Conservation (phyloP, 2,113 vertebrate species). For the Gymnarchus niloticus region DNA sequence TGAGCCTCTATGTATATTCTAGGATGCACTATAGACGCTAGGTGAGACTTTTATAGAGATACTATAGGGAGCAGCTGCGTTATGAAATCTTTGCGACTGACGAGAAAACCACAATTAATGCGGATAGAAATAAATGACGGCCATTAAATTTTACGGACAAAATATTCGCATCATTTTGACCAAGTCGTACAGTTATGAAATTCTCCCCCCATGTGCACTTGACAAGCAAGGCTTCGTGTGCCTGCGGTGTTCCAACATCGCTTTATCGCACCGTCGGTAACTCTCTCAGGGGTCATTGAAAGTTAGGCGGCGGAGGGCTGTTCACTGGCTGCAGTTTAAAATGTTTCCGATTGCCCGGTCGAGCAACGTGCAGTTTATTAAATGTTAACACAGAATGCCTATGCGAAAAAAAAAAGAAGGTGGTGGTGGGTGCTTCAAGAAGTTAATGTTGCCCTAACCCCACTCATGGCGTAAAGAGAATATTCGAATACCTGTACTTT, state of each 20-base stretch:
- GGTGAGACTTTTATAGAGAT: too few relatives aligned
- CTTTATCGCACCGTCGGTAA: background rate
- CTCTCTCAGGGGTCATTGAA: background rate
- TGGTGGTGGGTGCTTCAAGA: conserved; percentile 45
- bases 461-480: background rate
- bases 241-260: background rate
- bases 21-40: too few relatives aligned
- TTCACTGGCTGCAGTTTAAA: conserved; percentile 50
- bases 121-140: background rate
- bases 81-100: background rate
- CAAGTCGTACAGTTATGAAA: background rate
- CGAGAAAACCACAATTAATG: background rate
- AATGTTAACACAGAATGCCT: conserved; percentile 59
- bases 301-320: background rate
- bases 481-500: background rate
- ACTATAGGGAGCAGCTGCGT: too few relatives aligned
- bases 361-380: conserved; percentile 50
- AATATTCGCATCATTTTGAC: background rate
- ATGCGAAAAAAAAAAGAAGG: conserved; percentile 35
- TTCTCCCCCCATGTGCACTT: background rate
- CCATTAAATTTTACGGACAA: background rate
- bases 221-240: too few relatives aligned
- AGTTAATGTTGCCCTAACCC: conserved; percentile 50
- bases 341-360: conserved; percentile 52
- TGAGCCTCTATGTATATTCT: too few relatives aligned